phyloP scores from a whole-genome alignment of 2,797 vertebrate genomes.

The Platyrinchus mystaceus region DNA sequence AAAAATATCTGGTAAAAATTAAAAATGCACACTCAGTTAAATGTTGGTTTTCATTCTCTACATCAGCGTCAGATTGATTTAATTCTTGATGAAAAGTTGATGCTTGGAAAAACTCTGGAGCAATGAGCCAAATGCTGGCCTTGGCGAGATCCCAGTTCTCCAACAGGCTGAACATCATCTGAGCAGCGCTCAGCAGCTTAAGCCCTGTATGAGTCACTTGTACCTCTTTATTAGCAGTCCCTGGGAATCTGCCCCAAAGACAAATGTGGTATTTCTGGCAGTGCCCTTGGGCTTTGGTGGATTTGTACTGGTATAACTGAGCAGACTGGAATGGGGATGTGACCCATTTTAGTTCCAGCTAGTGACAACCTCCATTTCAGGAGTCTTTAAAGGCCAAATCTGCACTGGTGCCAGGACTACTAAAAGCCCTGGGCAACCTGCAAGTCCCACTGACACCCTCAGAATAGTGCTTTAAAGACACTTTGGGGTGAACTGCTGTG shows the following conservation, averaged over 20 bases:
- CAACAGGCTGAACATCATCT: conserved; percentile 22
- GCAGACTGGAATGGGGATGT: neutral
- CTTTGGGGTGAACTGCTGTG: neutral
- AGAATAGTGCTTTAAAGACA: neutral
- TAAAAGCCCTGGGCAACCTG: neutral
- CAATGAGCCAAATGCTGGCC: conserved; percentile 3
- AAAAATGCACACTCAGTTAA: conserved; percentile 11
- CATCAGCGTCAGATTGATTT: neutral
- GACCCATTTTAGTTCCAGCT: conserved; percentile 26
- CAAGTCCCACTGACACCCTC: neutral
- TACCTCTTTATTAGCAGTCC: neutral
- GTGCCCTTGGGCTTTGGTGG: neutral
- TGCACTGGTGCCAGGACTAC: neutral
- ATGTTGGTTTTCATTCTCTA: neutral
- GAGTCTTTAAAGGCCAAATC: neutral
- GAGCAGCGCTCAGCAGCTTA: neutral
- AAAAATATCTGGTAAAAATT: conserved; percentile 24
- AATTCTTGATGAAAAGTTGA: conserved; percentile 28
- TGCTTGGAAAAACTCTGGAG: neutral
- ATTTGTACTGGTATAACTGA: neutral
- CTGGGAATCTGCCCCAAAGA: conserved; percentile 39
- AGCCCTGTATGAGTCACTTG: conserved; percentile 30
- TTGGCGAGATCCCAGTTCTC: conserved; percentile 19
- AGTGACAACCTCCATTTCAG: neutral
- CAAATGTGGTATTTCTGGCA: conserved; percentile 1